Conservation (phyloP, 2,888 invertebrate genomes). For the Oxystoma pomonae region DNA sequence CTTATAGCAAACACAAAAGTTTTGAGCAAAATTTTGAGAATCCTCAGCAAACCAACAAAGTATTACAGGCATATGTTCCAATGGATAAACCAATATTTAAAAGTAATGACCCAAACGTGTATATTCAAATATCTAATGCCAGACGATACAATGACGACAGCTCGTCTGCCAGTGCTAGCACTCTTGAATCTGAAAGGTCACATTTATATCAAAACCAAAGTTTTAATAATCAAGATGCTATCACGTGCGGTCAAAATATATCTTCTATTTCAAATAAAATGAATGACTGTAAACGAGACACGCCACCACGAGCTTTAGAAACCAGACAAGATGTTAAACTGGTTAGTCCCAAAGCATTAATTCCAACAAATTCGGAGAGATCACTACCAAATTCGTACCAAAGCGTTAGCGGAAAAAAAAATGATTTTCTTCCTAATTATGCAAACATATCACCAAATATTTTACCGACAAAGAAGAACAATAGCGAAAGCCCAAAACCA, state of each 20-base stretch:
- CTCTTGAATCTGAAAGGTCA: slow-evolving; percentile 41
- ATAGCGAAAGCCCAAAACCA: slow-evolving; percentile 23
- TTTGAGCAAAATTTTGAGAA: slow-evolving; percentile 35
- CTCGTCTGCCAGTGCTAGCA: slow-evolving; percentile 44
- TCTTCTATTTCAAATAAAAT: slow-evolving; percentile 20
- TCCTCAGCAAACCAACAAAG: neutral
- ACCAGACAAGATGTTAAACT: slow-evolving; percentile 40
- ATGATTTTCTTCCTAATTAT: slow-evolving; percentile 12
- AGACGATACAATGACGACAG: slow-evolving; percentile 42
- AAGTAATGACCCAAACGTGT: slow-evolving; percentile 30
- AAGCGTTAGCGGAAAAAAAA: slow-evolving; percentile 23
- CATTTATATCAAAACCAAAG: slow-evolving; percentile 33
- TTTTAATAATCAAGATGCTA: slow-evolving; percentile 21
- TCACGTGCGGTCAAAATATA: slow-evolving; percentile 10
- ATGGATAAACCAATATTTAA: slow-evolving; percentile 33
- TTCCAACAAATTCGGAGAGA: slow-evolving; percentile 44
- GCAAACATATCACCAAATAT: slow-evolving; percentile 8
- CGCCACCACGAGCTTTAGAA: slow-evolving; percentile 40
- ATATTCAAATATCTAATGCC: slow-evolving; percentile 27
- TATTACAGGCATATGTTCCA: slow-evolving; percentile 32
- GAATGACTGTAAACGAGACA: slow-evolving; percentile 29
- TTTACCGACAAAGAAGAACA: neutral
- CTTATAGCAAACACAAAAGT: slow-evolving; percentile 39
- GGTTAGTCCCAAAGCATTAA: slow-evolving; percentile 45
- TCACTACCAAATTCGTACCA: slow-evolving; percentile 44